Evolutionary conservation across 2,797 vertebrate species (phyloP).

Genomic region (Tenualosa ilisha): DNA sequence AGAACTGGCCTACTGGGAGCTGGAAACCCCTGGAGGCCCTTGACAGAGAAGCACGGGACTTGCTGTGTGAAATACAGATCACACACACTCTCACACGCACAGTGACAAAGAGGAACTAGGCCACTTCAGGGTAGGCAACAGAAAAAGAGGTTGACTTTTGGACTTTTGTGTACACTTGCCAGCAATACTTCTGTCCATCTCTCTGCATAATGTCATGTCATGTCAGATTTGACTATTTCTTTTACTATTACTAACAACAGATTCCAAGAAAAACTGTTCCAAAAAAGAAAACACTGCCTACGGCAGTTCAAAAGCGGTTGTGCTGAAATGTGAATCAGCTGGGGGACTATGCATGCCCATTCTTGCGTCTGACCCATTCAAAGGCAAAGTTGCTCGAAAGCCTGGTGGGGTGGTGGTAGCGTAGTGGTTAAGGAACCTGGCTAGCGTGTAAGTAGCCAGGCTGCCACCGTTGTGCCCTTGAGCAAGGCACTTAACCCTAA

Average conservation of each 20-base stretch:
- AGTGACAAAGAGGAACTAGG: neutral
- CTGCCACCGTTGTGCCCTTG: no score
- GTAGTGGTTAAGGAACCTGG: no score
- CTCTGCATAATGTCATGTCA: neutral
- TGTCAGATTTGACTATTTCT: neutral
- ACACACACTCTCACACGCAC: neutral
- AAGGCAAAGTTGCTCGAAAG: no score
- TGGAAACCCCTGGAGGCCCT: constrained; percentile 4
- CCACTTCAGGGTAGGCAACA: neutral
- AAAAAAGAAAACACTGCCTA: neutral
- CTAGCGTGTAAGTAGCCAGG: no score
- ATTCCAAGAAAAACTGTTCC: neutral
- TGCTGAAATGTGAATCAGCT: neutral
- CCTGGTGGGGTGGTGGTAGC: no score
- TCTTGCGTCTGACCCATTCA: neutral
- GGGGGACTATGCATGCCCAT: neutral
- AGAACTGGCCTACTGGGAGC: constrained; percentile 24
- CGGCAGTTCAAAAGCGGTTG: neutral
- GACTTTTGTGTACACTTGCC: neutral
- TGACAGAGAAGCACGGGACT: neutral
- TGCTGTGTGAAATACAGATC: neutral
- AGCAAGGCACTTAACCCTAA: no score
- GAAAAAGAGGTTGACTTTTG: neutral
- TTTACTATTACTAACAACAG: neutral
- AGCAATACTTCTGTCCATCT: neutral